phyloP scores from a whole-genome alignment of 2,888 invertebrate species.

The Melangyna quadrimaculata region DNA sequence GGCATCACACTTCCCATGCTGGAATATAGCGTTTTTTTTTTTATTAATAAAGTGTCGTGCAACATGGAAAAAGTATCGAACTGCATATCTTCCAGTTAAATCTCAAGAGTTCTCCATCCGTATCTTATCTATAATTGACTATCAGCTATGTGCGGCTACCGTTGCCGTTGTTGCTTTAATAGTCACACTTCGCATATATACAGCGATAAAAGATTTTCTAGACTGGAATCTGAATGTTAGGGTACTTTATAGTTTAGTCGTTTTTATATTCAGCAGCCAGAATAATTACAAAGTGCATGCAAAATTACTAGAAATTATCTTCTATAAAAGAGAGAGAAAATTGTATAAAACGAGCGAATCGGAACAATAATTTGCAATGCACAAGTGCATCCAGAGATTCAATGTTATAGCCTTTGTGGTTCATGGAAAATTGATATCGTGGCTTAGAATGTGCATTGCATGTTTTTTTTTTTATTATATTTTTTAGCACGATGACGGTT shows the following conservation, averaged over 20 bases:
- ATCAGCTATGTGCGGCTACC: conserved; percentile 30
- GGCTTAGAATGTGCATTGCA: not conserved
- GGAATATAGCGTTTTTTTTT: not conserved
- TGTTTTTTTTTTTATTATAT: not conserved
- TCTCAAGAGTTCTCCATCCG: not conserved
- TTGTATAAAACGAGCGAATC: conserved; percentile 31
- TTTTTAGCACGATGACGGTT: not conserved
- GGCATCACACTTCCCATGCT: not conserved
- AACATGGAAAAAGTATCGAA: conserved; percentile 23
- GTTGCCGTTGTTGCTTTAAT: conserved; percentile 13
- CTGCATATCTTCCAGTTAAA: not conserved
- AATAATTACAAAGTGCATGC: conserved; percentile 53
- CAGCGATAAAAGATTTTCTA: conserved; percentile 30
- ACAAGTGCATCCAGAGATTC: conserved; percentile 24
- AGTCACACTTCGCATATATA: conserved; percentile 4
- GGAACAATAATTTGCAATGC: conserved; percentile 21
- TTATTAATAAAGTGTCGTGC: not conserved
- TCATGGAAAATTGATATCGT: conserved; percentile 52
- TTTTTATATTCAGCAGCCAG: conserved; percentile 59
- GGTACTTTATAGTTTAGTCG: not conserved
- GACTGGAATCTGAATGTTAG: not conserved
- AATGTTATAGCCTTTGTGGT: conserved; percentile 45
- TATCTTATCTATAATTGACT: conserved; percentile 40
- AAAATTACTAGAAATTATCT: not conserved
- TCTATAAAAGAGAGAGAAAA: not conserved